Conservation (phyloP, 53 echinoderm and acorn worm genomes). For the Patiria pectinifera region DNA sequence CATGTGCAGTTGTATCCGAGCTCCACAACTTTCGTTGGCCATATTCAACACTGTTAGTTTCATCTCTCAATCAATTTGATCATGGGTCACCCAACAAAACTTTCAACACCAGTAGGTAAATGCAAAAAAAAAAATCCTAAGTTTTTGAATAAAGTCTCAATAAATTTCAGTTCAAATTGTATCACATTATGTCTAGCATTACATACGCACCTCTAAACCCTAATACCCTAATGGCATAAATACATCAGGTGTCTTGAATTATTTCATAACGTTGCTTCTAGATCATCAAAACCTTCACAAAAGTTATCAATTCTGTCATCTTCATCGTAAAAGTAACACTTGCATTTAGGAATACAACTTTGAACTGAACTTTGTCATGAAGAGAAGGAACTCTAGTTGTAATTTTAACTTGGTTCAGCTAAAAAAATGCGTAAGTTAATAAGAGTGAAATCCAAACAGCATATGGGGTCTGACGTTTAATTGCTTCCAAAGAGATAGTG, state of each 20-base stretch:
- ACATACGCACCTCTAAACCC: too few species aligned
- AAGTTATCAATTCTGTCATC: neutral
- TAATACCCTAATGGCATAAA: too few species aligned
- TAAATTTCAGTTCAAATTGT: too few species aligned
- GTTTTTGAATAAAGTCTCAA: too few species aligned
- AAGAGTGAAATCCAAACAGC: constrained; percentile 22
- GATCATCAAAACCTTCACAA: too few species aligned
- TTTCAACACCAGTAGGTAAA: too few species aligned
- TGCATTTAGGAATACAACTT: neutral
- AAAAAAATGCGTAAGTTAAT: neutral
- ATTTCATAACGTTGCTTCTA: too few species aligned
- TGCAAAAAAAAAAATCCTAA: too few species aligned
- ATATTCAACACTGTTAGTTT: neutral
- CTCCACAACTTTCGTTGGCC: neutral
- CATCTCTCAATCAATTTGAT: neutral
- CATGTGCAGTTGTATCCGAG: neutral
- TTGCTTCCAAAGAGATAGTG: constrained; percentile 58
- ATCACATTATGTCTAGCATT: too few species aligned
- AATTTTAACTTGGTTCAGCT: constrained; percentile 3
- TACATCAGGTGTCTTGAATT: too few species aligned
- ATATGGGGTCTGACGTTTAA: constrained; percentile 21
- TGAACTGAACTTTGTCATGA: neutral
- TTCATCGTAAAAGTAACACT: neutral
- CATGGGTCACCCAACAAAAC: neutral
- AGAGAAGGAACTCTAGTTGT: neutral